Evolutionary conservation across 2,888 invertebrate genomes (phyloP).

Genomic region (Chloroclysta siterata): DNA sequence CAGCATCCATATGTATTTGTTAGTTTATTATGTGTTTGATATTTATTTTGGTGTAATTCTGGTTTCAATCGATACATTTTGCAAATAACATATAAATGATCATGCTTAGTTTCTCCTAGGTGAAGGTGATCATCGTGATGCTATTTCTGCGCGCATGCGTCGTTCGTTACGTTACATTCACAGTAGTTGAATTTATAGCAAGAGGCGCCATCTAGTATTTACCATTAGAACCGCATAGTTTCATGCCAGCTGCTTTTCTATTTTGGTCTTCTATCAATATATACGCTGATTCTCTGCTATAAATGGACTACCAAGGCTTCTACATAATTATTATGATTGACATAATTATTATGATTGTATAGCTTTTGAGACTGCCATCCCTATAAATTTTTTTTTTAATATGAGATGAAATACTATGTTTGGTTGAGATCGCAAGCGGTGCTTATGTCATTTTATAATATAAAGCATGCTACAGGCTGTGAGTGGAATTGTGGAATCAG

Average conservation of each 20-base stretch:
- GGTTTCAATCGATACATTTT: background rate
- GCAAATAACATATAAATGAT: constrained; percentile 23
- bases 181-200: constrained; percentile 47
- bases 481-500: background rate
- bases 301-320: constrained; percentile 27
- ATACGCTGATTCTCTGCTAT: constrained; percentile 49
- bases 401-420: background rate
- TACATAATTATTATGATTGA: background rate
- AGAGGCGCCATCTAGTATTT: constrained; percentile 77
- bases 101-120: constrained; percentile 70
- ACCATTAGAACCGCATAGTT: constrained; percentile 59
- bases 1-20: background rate
- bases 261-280: constrained; percentile 60
- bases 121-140: constrained; percentile 78
- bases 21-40: background rate
- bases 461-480: background rate
- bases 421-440: background rate
- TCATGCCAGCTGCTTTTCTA: constrained; percentile 74
- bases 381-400: background rate
- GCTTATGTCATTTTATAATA: background rate
- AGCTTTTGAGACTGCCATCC: background rate
- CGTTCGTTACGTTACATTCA: constrained; percentile 60
- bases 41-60: background rate
- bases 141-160: constrained; percentile 81
- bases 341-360: background rate